Evolutionary conservation across 2,888 invertebrate species (phyloP).

Genomic region (Drosophila acutilabella): DNA sequence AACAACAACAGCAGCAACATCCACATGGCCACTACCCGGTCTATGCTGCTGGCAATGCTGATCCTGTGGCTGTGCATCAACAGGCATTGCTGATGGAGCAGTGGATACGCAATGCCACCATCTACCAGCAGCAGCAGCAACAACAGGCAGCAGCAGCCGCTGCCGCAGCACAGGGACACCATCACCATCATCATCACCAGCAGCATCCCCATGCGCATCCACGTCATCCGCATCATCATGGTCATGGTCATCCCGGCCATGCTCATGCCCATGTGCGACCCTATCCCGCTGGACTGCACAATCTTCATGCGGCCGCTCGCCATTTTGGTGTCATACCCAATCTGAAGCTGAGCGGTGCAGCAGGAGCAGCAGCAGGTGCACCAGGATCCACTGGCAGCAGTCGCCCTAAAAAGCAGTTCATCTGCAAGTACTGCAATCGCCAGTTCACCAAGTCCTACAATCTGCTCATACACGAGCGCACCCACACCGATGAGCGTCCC

Average conservation of each 20-base stretch:
- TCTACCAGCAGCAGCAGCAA: conserved; percentile 86
- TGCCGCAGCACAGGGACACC: conserved; percentile 47
- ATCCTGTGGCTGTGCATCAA: conserved; percentile 86
- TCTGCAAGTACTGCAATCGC: conserved; percentile 98
- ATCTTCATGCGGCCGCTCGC: conserved; percentile 85
- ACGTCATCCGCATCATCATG: conserved; percentile 80
- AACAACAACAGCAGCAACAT: conserved; percentile 60
- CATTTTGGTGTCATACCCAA: conserved; percentile 86
- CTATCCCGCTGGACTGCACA: conserved; percentile 82
- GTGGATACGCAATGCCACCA: conserved; percentile 90
- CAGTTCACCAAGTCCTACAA: conserved; percentile 99
- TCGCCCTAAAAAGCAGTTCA: conserved; percentile 94
- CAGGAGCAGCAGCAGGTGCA: conserved; percentile 69
- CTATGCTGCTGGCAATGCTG: conserved; percentile 82
- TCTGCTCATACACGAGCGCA: conserved; percentile 97
- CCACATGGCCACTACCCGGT: conserved; percentile 78
- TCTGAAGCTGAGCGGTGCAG: conserved; percentile 85
- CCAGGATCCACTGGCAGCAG: conserved; percentile 85
- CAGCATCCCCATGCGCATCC: conserved; percentile 74
- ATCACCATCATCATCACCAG: conserved; percentile 42
- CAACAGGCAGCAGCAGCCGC: conserved; percentile 79
- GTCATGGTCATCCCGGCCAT: conserved; percentile 83
- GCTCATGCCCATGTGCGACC: conserved; percentile 71
- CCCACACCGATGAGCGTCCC: conserved; percentile 98
- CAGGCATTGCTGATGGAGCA: conserved; percentile 89